Conservation (phyloP, 2,797 vertebrate species). For the Rhabdophis nuchalis region DNA sequence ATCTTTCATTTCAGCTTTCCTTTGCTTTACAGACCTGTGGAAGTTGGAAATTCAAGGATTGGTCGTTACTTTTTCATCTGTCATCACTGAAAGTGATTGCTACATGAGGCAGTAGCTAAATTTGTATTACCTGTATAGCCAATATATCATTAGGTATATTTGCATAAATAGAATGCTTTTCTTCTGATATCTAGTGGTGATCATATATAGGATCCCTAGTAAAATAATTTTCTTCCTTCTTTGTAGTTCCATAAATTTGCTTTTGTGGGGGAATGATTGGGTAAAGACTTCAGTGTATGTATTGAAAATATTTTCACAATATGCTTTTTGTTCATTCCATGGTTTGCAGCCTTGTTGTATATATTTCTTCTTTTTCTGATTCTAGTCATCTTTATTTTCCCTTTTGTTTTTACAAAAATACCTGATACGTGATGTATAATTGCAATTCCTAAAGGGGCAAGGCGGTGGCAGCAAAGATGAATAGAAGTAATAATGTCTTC, state of each 20-base stretch:
- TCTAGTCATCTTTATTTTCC: background rate
- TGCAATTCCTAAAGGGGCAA: background rate
- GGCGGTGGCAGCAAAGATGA: background rate
- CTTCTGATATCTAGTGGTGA: background rate
- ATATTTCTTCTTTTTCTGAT: background rate
- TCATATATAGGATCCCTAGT: background rate
- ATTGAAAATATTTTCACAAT: background rate
- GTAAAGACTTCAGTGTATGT: background rate
- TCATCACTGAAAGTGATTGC: background rate
- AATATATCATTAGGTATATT: background rate
- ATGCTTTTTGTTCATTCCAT: background rate
- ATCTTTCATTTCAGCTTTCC: background rate
- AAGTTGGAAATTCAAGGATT: background rate
- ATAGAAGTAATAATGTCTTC: background rate
- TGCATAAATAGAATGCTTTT: background rate
- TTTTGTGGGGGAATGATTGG: background rate
- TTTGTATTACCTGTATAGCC: background rate
- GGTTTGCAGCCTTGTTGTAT: background rate
- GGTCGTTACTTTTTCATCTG: background rate
- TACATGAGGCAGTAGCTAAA: background rate
- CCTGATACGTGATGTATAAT: background rate
- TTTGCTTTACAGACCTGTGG: background rate
- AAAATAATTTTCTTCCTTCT: background rate
- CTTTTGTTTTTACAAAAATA: background rate
- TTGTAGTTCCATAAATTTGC: background rate